Percentiles rank a stretch among this genome's conserved stretches.
Conservation (phyloP, 2,888 invertebrate species). For the Nephrotoma flavescens region DNA sequence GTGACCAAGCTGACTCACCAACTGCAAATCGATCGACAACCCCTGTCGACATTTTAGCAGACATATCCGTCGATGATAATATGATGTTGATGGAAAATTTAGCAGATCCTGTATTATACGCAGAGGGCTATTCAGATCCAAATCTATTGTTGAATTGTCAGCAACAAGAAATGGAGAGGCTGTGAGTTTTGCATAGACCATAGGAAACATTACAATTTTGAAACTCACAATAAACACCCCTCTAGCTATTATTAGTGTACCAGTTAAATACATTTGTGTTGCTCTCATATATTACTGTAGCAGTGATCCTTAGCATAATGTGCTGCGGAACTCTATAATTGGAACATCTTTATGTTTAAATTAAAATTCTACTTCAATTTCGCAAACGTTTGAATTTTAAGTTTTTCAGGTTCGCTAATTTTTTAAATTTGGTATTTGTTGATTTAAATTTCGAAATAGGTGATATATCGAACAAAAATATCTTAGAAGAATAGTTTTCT, state of each 20-base stretch:
- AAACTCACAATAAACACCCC: not conserved
- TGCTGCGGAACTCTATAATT: not conserved
- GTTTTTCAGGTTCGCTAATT: too few species aligned
- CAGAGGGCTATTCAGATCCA: conserved; percentile 8
- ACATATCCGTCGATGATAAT: not conserved
- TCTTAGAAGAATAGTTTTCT: too few species aligned
- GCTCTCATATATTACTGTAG: not conserved
- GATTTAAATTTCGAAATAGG: too few species aligned
- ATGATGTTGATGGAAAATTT: conserved; percentile 7
- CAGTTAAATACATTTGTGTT: not conserved
- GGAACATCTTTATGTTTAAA: too few species aligned
- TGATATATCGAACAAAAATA: too few species aligned
- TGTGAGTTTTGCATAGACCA: conserved; percentile 16
- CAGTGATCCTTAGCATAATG: not conserved
- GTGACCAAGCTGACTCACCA: not conserved
- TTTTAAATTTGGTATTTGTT: too few species aligned
- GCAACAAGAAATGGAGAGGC: conserved; percentile 17
- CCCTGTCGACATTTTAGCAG: not conserved
- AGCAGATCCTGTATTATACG: conserved; percentile 9
- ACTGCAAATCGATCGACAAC: not conserved
- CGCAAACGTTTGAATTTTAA: too few species aligned
- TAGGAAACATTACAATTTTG: not conserved
- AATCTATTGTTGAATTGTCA: conserved; percentile 12
- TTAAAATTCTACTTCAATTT: too few species aligned
- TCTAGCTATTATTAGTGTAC: not conserved